Evolutionary conservation across 2,888 invertebrate genomes (phyloP), one percentile per base, ranked within the genome.

Genomic region (Coenonympha glycerion): DNA sequence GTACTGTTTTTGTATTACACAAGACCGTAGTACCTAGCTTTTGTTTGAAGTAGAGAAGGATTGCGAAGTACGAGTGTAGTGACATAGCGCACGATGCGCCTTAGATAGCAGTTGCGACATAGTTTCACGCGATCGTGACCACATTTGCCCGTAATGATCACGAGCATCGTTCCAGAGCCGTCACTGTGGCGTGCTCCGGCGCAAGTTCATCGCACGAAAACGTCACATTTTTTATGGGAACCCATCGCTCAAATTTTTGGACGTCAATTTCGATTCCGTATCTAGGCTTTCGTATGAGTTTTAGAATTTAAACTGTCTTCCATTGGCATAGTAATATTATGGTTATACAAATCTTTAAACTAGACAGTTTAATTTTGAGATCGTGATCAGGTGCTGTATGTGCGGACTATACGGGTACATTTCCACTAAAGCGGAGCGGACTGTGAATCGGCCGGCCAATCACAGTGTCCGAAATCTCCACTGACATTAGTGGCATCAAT

Each of bases 81-180:
- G 55, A 60, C 61, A 61, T 59, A 59, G 60, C 48, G 57, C 73
- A 73, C 72, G 71, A 70, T 68, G 71, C 48, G 52, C 45, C 53
- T 47, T 47, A 61, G 56, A 59, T 58, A 57, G 62, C 66, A 60
- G 66, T 79, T 75, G 74, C 74, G 74, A 78, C 78, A 79, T 73
- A 72, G 70, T 74, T 77, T 73, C 71, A 74, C 73, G 69, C 73
- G 71, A 71, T 83, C 83, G 83, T 83, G 84, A 81, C 79, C 72
- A 73, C 68, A 73, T 66, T 71, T 64, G 65, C 68, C 64, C 66
- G 73, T 57, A 57, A 56, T 55, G 57, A 59, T 63, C 60, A 62
- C 63, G 62, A 62, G 50, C 52, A 49, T 45, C 49, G 53, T 53
- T 52, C 26, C 44, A 37, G 40, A 50, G 53, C 52, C 50, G 57